Conservation (phyloP, 2,113 vertebrate species). For the Speoplatyrhinus poulsoni region DNA sequence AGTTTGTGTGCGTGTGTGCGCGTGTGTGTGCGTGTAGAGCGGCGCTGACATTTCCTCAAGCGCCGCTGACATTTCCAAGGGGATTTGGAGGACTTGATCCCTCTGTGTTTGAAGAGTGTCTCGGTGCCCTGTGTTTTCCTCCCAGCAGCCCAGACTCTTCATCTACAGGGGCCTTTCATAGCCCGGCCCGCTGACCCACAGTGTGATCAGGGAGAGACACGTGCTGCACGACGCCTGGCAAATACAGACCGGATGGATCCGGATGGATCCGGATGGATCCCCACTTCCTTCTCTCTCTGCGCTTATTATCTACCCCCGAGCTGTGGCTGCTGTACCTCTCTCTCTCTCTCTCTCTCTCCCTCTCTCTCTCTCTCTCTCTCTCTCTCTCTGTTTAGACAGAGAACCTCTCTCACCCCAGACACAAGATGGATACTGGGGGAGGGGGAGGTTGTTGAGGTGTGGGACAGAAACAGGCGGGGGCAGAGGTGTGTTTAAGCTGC, state of each 20-base stretch:
- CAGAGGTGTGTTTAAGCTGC: conserved; percentile 48
- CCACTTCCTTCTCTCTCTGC: background rate
- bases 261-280: too few species aligned
- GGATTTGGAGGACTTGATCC: conserved; percentile 72
- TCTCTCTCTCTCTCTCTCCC: background rate
- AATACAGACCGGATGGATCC: too few species aligned
- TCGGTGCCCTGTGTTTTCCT: conserved; percentile 38
- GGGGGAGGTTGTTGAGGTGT: conserved; percentile 18
- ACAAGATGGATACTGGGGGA: conserved; percentile 46
- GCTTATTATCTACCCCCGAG: conserved; percentile 55
- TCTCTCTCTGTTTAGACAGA: conserved; percentile 63
- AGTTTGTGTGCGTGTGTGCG: background rate
- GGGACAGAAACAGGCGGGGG: conserved; percentile 48
- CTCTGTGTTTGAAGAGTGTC: conserved; percentile 64
- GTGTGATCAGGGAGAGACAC: too few species aligned
- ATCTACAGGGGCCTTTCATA: conserved; percentile 15
- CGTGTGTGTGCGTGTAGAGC: conserved; percentile 39
- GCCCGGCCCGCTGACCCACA: too few species aligned
- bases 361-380: background rate
- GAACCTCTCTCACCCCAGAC: conserved; percentile 63
- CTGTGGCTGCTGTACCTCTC: conserved; percentile 26
- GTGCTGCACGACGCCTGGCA: too few species aligned
- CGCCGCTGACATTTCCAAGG: conserved; percentile 72
- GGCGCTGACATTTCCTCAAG: conserved; percentile 75
- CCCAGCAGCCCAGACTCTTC: conserved; percentile 37